phyloP scores from a whole-genome alignment of 2,797 vertebrate genomes.

The Hipposideros larvatus region DNA sequence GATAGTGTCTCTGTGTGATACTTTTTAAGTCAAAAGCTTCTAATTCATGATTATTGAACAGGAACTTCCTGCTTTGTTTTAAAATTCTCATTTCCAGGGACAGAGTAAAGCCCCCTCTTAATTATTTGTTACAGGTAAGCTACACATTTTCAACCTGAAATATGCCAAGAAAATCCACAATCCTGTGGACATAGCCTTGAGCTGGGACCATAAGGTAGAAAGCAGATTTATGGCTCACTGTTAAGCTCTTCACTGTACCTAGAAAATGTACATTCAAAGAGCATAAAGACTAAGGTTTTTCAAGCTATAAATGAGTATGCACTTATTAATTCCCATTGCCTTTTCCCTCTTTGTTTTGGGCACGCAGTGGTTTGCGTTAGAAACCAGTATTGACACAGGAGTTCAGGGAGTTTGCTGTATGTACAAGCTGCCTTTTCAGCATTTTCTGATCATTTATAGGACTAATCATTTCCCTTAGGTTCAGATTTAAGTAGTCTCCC shows the following conservation, averaged over 20 bases:
- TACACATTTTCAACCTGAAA: neutral
- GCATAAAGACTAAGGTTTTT: neutral
- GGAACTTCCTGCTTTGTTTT: slow-evolving; percentile 16
- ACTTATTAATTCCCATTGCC: neutral
- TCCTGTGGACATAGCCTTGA: neutral
- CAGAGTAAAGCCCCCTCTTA: neutral
- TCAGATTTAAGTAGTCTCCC: neutral
- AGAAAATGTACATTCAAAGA: neutral
- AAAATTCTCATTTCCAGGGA: neutral
- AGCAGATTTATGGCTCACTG: neutral
- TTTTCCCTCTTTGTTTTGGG: neutral
- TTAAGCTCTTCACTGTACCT: neutral
- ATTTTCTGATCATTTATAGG: neutral
- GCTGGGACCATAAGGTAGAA: neutral
- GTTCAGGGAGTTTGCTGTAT: neutral
- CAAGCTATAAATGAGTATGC: neutral
- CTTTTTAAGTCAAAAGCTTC: neutral
- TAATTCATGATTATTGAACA: neutral
- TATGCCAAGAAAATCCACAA: neutral
- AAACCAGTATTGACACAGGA: neutral
- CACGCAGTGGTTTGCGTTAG: neutral
- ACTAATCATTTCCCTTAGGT: neutral
- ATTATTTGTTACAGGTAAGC: neutral
- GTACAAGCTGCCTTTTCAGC: neutral
- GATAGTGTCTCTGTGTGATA: neutral